Evolutionary conservation across 2,797 vertebrate genomes (phyloP).

Genomic region (Onychomys arenicola): DNA sequence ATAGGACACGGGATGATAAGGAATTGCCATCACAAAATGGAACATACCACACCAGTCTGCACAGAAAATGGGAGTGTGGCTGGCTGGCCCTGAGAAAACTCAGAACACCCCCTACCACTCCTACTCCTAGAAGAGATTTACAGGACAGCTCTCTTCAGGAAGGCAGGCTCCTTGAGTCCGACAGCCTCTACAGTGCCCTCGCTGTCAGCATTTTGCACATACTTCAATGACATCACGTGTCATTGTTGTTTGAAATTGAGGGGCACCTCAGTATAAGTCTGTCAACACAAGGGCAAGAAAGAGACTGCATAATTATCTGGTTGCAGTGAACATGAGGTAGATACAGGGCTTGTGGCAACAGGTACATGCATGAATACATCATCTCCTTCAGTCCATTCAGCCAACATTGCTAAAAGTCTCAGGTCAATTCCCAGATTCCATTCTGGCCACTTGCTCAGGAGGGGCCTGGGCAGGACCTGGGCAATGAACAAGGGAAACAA

Average conservation of each 20-base stretch:
- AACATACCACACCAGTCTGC: fast-evolving
- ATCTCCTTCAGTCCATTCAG: neutral
- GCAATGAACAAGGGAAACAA: neutral
- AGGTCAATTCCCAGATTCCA: neutral
- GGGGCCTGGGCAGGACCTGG: neutral
- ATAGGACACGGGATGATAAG: neutral
- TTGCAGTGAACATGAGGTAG: neutral
- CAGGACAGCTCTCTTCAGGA: neutral
- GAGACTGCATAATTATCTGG: neutral
- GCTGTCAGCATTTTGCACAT: neutral
- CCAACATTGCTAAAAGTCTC: neutral
- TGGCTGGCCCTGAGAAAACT: neutral
- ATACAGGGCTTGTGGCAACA: neutral
- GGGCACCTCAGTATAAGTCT: neutral
- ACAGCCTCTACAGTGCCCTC: neutral
- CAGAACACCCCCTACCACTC: neutral
- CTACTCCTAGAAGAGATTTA: neutral
- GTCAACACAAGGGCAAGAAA: neutral
- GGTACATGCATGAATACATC: neutral
- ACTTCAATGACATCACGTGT: neutral
- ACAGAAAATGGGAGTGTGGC: neutral
- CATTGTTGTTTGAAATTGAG: slow-evolving; percentile 5
- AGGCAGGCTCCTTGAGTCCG: neutral
- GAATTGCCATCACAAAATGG: neutral
- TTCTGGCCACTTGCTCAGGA: neutral